Evolutionary conservation across 2,113 vertebrate species (phyloP), one percentile per base, ranked within the genome.

Genomic region (Lethenteron camtschaticum): DNA sequence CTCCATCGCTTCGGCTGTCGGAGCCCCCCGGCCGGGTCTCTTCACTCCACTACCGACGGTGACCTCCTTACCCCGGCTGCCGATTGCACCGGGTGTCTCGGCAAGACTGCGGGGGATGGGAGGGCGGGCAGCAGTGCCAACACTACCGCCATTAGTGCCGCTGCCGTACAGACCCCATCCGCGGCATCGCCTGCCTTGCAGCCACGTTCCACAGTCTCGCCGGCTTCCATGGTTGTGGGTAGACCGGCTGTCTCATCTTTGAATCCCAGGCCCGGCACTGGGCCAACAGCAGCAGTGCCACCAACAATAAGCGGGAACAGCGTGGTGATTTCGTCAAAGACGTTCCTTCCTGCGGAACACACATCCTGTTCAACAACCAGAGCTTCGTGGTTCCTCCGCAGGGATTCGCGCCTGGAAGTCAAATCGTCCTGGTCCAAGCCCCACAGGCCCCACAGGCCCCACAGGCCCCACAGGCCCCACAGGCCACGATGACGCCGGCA

Each of bases 371-470:
- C 74, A 95, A 89, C 73, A 89, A 86, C 76, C 79, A 84, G 70
- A 74, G 82, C 68, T 91, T 96, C 80, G 80, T 92, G 76, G 90
- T 96, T 75, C 90, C 94, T 70, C 80, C 89, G 16, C 90, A 90
- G 80, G 94, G 91, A 75, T 84, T 99, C 76, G 84, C 81, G 74
- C 83, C 81, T 78, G 94, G 94, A 72, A 95, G 83, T 75, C 94
- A 99, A 55, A 80, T 96, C 76, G 81, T 97, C 58, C 79, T 96
- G 41, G 41, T 41, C 41, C 41, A 41, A 41, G 41, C 41, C 41
- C 41, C 41, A 41, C 41, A 41, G 41, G 24, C 41, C 41, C 41
- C 41, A 41, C 41, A 41, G 41, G 24, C 4, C 24, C 24, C 24
- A 24, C 41, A 41, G 6, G 41, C 41, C 41, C 41, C 41, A 41